Evolutionary conservation across 2,888 invertebrate species (phyloP).

Genomic region (Brachypalpus laphriformis): DNA sequence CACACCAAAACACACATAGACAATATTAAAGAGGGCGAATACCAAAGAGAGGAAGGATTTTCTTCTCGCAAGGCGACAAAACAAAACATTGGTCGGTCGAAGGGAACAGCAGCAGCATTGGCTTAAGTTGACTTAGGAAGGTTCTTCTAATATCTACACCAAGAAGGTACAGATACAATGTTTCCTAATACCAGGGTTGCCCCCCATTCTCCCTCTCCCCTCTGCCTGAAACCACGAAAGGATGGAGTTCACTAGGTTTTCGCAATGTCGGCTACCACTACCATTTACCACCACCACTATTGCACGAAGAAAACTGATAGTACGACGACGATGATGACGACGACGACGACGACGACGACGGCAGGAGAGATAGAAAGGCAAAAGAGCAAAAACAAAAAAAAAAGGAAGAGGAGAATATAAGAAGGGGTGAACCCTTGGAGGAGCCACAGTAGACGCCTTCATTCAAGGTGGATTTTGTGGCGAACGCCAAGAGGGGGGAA

Average conservation of each 20-base stretch:
- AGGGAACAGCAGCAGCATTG: slow-evolving; percentile 1
- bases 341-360: neutral
- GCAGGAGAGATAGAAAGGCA: slow-evolving; percentile 39
- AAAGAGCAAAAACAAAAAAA: slow-evolving; percentile 5
- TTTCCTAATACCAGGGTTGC: slow-evolving; percentile 27
- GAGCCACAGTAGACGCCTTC: slow-evolving; percentile 55
- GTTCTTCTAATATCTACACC: slow-evolving; percentile 53
- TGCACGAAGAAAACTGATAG: slow-evolving; percentile 44
- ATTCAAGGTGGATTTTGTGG: slow-evolving; percentile 66
- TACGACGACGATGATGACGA: slow-evolving; percentile 2
- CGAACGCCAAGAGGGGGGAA: neutral
- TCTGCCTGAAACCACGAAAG: slow-evolving; percentile 54
- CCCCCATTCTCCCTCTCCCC: no score
- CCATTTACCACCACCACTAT: slow-evolving; percentile 27
- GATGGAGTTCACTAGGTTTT: slow-evolving; percentile 70
- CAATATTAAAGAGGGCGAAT: slow-evolving; percentile 8
- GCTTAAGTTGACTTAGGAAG: slow-evolving; percentile 60
- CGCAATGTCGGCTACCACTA: slow-evolving; percentile 34
- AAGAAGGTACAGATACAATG: slow-evolving; percentile 36
- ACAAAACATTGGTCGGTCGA: slow-evolving; percentile 40
- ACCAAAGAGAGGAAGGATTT: slow-evolving; percentile 14
- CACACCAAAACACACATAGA: slow-evolving; percentile 14
- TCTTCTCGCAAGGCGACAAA: slow-evolving; percentile 54
- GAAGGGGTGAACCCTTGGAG: slow-evolving; percentile 61
- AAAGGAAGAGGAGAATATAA: slow-evolving; percentile 43